Evolutionary conservation across 2,797 vertebrate species (phyloP), one percentile per base, ranked within the genome.

Genomic region (Eospalax fontanierii): DNA sequence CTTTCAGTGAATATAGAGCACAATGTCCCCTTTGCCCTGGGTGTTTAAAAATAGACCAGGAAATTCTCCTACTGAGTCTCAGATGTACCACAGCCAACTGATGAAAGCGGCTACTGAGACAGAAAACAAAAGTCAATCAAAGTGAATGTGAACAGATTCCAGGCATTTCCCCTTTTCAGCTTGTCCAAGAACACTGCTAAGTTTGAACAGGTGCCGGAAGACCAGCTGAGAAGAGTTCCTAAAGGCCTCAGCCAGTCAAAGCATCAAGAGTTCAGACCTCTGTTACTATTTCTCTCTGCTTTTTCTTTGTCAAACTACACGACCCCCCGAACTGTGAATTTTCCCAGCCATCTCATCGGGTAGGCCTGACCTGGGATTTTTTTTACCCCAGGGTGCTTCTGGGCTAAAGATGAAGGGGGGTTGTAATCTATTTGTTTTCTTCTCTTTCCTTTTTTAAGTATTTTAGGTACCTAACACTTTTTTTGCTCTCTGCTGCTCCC

Each of bases 401-500:
- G 78, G 33, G 43, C 63, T 83, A 75, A 57, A 80, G 82, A 81
- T 50, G 46, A 94, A 94, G 76, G 71, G 43, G 28, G 3, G 59
- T 33, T 95, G n/a, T 43, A 59, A 22, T 30, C 65, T 8, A 50
- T 38, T 12, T 12, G 2, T 24, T 38, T 46, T 35, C 8, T 4
- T 4, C n/a, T 4, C 21, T 93, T 22, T 3, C 24, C 78, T 71
- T 87, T n/a, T 91, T 76, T 70, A 30, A 61, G 9, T 74, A 14
- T 38, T 94, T 70, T 24, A 54, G 90, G 38, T 74, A 75, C 54
- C 30, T 0, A 33, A n/a, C 46, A 0, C 54, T 93, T 87, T 59
- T 78, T 30, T 40, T 95, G 91, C 96, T 96, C 96, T 96, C 94
- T 97, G 94, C 95, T 97, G 94, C 94, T 95, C 97, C 96, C 97